A percentile compares a stretch with the other conserved stretches of the same genome.
Evolutionary conservation across 1,140 invertebrate genomes (phyloP).

Genomic region (Calliphora vicina): DNA sequence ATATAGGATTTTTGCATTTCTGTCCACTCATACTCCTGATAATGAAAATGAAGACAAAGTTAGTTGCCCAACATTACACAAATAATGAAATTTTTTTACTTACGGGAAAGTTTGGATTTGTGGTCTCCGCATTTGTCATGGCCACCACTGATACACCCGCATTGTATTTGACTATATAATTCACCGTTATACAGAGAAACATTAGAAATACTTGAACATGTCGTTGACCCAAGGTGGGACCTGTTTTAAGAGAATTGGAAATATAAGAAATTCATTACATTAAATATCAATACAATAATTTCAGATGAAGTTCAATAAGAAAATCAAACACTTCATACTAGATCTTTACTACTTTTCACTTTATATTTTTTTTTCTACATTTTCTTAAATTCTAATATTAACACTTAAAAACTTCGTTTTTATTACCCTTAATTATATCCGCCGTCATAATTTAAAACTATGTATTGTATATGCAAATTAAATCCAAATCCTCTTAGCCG

Average conservation of each 20-base stretch:
- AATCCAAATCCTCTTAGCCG: neutral
- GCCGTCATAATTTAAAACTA: neutral
- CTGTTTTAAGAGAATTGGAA: slow-evolving; percentile 45
- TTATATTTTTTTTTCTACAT: too few species aligned
- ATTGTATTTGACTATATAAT: slow-evolving; percentile 71
- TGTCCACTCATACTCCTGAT: slow-evolving; percentile 67
- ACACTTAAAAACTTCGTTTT: neutral
- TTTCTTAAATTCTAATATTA: neutral
- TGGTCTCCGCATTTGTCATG: slow-evolving; percentile 51
- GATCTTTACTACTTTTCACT: too few species aligned
- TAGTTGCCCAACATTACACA: slow-evolving; percentile 41
- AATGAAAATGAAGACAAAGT: neutral
- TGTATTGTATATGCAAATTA: too few species aligned
- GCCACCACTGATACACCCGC: slow-evolving; percentile 72
- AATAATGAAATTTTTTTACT: slow-evolving; percentile 41
- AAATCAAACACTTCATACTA: too few species aligned
- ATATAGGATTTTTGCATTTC: slow-evolving; percentile 66
- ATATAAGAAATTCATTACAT: too few species aligned
- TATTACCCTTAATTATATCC: neutral
- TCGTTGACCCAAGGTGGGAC: slow-evolving; percentile 68
- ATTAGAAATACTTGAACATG: slow-evolving; percentile 72
- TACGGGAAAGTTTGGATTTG: slow-evolving; percentile 55
- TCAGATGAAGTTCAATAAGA: too few species aligned
- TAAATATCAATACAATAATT: too few species aligned
- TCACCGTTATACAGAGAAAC: slow-evolving; percentile 69